These are phyloP conservation scores for Synodontis membranacea DNA, from an alignment of 2,113 vertebrate species.

Conservation along the genomic window DNA sequence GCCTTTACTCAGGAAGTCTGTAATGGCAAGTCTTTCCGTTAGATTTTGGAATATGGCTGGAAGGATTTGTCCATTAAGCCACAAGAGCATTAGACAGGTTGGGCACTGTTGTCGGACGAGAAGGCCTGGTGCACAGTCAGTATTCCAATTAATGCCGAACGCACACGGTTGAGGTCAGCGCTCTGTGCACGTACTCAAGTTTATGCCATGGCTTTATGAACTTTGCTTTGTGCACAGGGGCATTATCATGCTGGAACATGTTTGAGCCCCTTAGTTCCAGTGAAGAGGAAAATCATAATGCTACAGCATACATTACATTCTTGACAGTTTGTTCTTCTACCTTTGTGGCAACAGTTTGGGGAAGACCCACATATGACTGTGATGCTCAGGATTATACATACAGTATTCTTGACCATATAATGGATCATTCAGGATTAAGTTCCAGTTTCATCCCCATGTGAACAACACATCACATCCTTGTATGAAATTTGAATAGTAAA, in stretches of 20 bases:
- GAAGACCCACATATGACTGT: background rate
- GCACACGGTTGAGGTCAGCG: background rate
- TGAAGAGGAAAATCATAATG: background rate
- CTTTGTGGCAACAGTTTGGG: background rate
- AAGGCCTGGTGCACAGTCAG: background rate
- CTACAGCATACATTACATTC: background rate
- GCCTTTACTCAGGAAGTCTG: too few relatives aligned
- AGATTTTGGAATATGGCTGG: background rate
- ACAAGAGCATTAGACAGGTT: background rate
- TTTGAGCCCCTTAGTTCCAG: background rate
- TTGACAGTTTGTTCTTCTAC: background rate
- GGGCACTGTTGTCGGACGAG: background rate
- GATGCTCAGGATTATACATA: background rate
- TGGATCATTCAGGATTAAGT: background rate
- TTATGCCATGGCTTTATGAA: background rate
- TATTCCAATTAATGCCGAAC: background rate
- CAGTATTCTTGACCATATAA: too few relatives aligned
- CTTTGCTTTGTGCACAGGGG: background rate
- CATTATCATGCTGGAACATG: background rate
- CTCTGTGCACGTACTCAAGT: background rate
- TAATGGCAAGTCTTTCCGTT: background rate
- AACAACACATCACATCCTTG: background rate
- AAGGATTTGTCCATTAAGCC: background rate
- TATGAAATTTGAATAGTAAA: background rate
- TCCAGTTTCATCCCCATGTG: background rate